phyloP scores from a whole-genome alignment of 2,888 invertebrate species.

The Aspidapion aeneum region DNA sequence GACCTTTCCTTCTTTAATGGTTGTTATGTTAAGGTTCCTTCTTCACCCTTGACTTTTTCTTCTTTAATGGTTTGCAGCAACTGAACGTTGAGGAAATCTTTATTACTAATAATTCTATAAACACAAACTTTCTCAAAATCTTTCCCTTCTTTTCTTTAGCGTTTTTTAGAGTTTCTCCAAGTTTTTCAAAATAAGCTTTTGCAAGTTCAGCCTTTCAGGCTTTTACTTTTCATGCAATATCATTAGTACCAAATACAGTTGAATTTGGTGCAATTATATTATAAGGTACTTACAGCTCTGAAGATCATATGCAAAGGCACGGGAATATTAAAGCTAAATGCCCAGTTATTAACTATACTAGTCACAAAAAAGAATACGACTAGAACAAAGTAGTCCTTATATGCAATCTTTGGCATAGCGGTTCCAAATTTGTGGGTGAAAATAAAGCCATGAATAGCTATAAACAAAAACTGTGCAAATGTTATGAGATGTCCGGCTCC shows the following conservation, averaged over 20 bases:
- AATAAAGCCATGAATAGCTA: slow-evolving; percentile 85
- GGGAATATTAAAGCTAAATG: slow-evolving; percentile 93
- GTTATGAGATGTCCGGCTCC: slow-evolving; percentile 93
- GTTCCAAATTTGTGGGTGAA: slow-evolving; percentile 82
- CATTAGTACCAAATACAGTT: neutral
- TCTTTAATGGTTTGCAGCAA: too few species aligned
- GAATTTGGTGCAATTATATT: slow-evolving; percentile 1
- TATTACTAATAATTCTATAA: too few species aligned
- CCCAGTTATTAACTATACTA: slow-evolving; percentile 92
- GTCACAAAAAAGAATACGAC: slow-evolving; percentile 89
- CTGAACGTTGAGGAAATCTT: too few species aligned
- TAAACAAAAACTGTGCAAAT: slow-evolving; percentile 91
- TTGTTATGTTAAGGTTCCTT: too few species aligned
- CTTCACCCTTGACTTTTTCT: too few species aligned
- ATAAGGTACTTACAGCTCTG: slow-evolving; percentile 67
- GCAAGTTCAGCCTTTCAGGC: too few species aligned
- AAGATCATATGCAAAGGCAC: slow-evolving; percentile 99
- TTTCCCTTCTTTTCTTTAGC: too few species aligned
- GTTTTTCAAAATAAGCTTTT: too few species aligned
- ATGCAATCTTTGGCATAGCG: slow-evolving; percentile 65
- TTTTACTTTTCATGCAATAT: too few species aligned
- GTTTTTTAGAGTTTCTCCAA: too few species aligned
- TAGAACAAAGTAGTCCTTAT: slow-evolving; percentile 77
- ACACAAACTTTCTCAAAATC: too few species aligned
- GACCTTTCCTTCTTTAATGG: too few species aligned